Conservation (phyloP, 2,113 vertebrate species). For the Dissostichus mawsoni region DNA sequence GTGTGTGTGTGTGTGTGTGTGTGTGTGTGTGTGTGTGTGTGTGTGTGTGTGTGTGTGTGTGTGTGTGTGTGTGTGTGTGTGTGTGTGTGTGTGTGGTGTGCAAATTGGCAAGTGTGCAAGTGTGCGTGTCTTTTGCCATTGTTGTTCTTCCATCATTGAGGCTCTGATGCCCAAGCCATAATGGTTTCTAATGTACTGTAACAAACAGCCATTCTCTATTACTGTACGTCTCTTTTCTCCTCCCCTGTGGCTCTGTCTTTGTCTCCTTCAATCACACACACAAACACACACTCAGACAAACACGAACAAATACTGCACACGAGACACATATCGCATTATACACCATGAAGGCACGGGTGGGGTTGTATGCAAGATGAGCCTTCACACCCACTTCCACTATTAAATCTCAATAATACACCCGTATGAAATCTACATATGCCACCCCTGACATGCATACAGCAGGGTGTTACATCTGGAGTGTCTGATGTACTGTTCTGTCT, state of each 20-base stretch:
- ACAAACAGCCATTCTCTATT: constrained; percentile 47
- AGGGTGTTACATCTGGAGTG: constrained; percentile 24
- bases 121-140: constrained; percentile 41
- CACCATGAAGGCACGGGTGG: constrained; percentile 11
- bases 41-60: constrained; percentile 34
- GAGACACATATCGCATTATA: constrained; percentile 6
- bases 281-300: constrained; percentile 4
- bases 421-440: constrained; percentile 16
- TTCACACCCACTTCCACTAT: neutral
- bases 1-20: constrained; percentile 25
- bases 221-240: constrained; percentile 31
- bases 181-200: constrained; percentile 64
- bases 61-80: constrained; percentile 28
- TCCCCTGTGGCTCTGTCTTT: constrained; percentile 31
- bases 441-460: constrained; percentile 17
- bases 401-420: constrained; percentile 39
- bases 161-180: constrained; percentile 29
- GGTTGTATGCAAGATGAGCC: constrained; percentile 4
- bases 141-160: constrained; percentile 55
- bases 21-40: constrained; percentile 11
- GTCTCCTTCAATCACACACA: constrained; percentile 20
- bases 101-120: constrained; percentile 27
- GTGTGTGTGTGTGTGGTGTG: constrained; percentile 22
- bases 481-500: constrained; percentile 31
- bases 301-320: neutral